Evolutionary conservation across 2,113 vertebrate genomes (phyloP), one percentile per base, ranked within the genome.

Genomic region (Alligator mississippiensis): DNA sequence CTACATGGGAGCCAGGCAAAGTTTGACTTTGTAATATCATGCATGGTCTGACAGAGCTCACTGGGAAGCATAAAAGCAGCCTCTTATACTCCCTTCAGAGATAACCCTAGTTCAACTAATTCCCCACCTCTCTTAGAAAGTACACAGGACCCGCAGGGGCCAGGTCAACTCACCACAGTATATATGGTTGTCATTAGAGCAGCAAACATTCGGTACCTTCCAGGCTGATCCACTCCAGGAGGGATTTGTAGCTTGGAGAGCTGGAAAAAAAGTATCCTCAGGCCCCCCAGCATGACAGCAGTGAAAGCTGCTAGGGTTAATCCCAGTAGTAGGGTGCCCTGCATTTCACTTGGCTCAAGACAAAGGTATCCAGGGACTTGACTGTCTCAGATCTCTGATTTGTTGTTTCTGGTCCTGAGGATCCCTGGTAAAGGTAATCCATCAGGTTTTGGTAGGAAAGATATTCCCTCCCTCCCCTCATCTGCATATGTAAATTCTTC

Each of bases 161-260:
- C 77, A 84, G 63, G 72, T 18, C 54, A 82, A 94, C 88, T 96
- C 94, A 91, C 91, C 93, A 61, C 3, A 77, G 70, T 84, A 59
- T 77, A 79, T 63, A 1, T 0, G 19, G 6, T 13, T 70, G 91
- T 76, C n/a, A 85, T 1, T 72, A 3, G 8, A 82, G 81, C 85
- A 68, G 70, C 34, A 72, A 84, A 1, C 61, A 92, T 0, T 28
- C 2, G 4, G 59, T 94, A 84, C 76, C 84, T 80, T 80, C 94
- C 79, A 1, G 90, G 78, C 5, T 75, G 77, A 61, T 9, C 89
- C 76, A 93, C 83, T 88, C 59, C 81, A 27, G 95, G 81, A 94
- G 83, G 90, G 61, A 92, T 90, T 21, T 2, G 79, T 58, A 54
- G 28, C 17, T 93, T 70, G 66, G 77, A 58, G 0, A n/a, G 90